A percentile compares a stretch with the other conserved stretches of the same genome.
These are phyloP conservation scores for Rhabdomys dilectus DNA, from an alignment of 2,113 vertebrate species.

Conservation along the genomic window DNA sequence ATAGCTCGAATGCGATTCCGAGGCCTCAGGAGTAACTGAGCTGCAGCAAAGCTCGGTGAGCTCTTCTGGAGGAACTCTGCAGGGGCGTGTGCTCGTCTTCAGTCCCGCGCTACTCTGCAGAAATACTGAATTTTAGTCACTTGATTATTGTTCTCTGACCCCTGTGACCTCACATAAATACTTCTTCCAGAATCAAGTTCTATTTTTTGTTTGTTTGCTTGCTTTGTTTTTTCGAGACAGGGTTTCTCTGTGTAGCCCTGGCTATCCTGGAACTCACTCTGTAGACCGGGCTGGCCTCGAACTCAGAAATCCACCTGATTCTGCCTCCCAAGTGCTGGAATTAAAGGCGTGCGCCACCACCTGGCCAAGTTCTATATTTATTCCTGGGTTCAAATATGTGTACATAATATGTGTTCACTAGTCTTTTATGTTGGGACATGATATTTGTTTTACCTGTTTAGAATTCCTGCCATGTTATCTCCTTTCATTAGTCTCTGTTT, in stretches of 20 bases:
- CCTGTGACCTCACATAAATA: slow-evolving; percentile 20
- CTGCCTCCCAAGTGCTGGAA: not conserved
- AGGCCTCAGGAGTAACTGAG: not conserved
- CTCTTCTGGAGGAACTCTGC: not conserved
- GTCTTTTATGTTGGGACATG: slow-evolving; percentile 15
- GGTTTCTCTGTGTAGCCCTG: not conserved
- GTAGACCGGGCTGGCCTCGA: not conserved
- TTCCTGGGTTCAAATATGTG: slow-evolving; percentile 25
- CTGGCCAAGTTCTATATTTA: not conserved
- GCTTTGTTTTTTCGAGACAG: not conserved
- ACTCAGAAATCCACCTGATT: not conserved
- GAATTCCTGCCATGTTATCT: slow-evolving; percentile 12
- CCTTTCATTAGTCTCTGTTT: not conserved
- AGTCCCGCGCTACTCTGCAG: not conserved
- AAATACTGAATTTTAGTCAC: not conserved
- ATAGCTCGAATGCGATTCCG: not conserved
- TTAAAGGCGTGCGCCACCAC: not conserved
- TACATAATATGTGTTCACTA: not conserved
- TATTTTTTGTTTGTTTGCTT: not conserved
- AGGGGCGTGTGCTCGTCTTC: not conserved
- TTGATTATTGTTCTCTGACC: not conserved
- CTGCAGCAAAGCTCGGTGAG: not conserved
- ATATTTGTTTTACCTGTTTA: not conserved
- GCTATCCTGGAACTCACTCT: not conserved
- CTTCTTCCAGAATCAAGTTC: not conserved